Base-by-base conservation (phyloP, 2,888 invertebrate species). In the Pediacus dermestoides region DNA sequence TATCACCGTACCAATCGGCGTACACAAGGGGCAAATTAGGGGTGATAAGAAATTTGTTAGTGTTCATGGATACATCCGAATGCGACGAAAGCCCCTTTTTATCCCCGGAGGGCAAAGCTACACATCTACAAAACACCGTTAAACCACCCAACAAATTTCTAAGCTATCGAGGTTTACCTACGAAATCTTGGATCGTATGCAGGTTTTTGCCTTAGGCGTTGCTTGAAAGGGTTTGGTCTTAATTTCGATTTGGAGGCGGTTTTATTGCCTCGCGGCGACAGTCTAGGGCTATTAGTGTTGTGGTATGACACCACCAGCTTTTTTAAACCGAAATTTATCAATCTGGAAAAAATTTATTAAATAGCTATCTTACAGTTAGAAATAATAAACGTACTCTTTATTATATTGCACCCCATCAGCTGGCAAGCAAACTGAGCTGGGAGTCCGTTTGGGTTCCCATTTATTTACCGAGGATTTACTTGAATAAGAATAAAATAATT, bases 261-360 rank as follows among this genome's bases (percentile, higher is more conserved):
- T 15, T 13, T 2, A 13, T 18, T 28, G 8, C 21, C n/a, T 30
- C 35, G 37, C 2, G 18, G 36, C 6, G 22, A 27, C 11, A 33
- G 27, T 23, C 30, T 34, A 16, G 16, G 10, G 3, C 10, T 42
- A 4, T 41, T 34, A 15, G 38, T 42, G 4, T 28, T 37, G 25
- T 45, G 46, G 13, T 43, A 46, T 8, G 39, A 39, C 4, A 38
- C 42, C 7, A 45, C 45, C 9, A 52, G 30, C 37, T 48, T 52
- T 25, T 42, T 44, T 30, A 52, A 34, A 8, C 48, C 50, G 26
- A 39, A 37, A 33, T 48, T 46, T 21, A 52, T 46, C 16, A 52
- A 35, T 39, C 49, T 52, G 13, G 9, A 39, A 48, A 36, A 30
- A 10, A 21, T 13, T 31, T 30, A 25, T 39, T n/a, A 8, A 32